Evolutionary conservation across 2,113 vertebrate genomes (phyloP), one percentile per base, ranked within the genome.

Genomic region (Crocuta crocuta): DNA sequence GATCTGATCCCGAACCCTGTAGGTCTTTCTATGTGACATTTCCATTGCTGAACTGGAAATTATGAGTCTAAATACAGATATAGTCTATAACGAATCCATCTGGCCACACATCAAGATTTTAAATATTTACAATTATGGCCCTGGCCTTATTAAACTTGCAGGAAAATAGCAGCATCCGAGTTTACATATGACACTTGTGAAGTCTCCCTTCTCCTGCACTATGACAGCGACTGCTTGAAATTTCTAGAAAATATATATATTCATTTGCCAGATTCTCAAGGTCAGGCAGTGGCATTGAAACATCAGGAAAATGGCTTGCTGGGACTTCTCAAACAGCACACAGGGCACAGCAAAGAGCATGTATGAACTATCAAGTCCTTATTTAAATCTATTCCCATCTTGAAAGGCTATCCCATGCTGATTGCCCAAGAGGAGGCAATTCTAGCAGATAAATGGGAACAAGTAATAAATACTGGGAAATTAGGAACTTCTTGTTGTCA

Each of bases 41-140:
- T 96, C 93, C 66, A 81, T 45, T 0, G 23, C 71, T 94, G 61
- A 98, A 98, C 71, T 84, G 76, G 95, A 95, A 96, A 96, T 82
- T 80, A 94, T 26, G 80, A 97, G 88, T 85, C 88, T 89, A 98
- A 98, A 80, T 39, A 94, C 55, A 97, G 95, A 97, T 65, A 89
- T 7, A 55, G 92, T 86, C 89, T 92, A 63, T 96, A 97, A 96
- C 86, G 95, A 97, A 93, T 97, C 97, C 91, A 96, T 89, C 84
- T 95, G 91, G 88, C 16, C 81, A 91, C 90, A 93, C 9, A 89
- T 84, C 91, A 96, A 98, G 95, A 70, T 97, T 97, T 98, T 83
- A 98, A 98, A 97, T 97, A 97, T 97, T 98, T 97, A 97, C 94
- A 97, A 58, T 95, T 97, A 97, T 91, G 81, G 92, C 31, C 76